Evolutionary conservation across 2,888 invertebrate species (phyloP), one percentile per base, ranked within the genome.

Genomic region (Nemapogon koenigi): DNA sequence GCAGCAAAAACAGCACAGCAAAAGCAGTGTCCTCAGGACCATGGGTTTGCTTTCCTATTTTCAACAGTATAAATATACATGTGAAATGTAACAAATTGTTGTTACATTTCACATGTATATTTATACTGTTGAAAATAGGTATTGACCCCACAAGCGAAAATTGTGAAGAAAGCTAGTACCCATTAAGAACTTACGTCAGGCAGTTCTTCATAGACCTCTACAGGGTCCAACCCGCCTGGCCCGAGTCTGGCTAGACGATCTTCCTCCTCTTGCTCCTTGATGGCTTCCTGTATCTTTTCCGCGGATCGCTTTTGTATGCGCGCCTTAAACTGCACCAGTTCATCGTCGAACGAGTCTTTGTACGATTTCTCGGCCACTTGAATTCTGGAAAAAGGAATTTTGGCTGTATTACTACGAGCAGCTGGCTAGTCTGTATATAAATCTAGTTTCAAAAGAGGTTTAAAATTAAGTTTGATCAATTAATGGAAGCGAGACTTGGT

Each of bases 211-310:
- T 96, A 94, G 0, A 99, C 98, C 78, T 99, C 98, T 3, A 92
- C 85, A 0, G 98, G 98, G 71, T 99, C 99, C 11, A 99, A 80
- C 0, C 98, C 98, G n/a, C 98, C 99, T 0, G 99, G 99, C 0
- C 98, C 97, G 8, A 97, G 75, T 19, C 97, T 82, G 37, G 89
- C 89, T 55, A 91, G 81, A 39, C 86, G 81, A 52, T 96, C 96
- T 58, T 94, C 92, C 65, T 95, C 90, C 53, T 91, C 90, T 15
- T 87, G 88, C 66, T 98, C 94, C 50, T 85, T 83, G 37, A 94
- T 66, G 0, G 93, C 94, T 49, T 93, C 90, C 47, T 91, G 89
- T 4, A 97, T 71, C 70, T 94, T 92, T 53, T 91, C 93, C 19
- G 87, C 85, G 0, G 97, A 93, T 37, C 98, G 83, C 50, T 86